These are phyloP conservation scores for Diarsia rubi DNA, from an alignment of 2,888 invertebrate species.

Conservation along the genomic window DNA sequence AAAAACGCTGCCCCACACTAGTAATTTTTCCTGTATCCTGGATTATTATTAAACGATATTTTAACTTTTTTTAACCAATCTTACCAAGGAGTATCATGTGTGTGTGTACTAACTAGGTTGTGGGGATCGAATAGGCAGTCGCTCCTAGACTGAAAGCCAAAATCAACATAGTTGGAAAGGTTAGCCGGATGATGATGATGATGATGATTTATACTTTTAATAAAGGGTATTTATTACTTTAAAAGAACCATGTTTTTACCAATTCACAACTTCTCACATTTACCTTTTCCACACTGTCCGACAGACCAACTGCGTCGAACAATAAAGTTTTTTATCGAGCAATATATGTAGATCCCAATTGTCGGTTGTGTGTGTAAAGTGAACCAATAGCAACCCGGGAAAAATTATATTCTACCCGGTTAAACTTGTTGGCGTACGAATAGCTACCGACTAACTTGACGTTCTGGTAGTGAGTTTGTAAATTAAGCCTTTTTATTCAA, in stretches of 20 bases:
- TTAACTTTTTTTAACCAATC: too few species aligned
- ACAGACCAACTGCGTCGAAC: conserved; percentile 46
- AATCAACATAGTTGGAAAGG: too few species aligned
- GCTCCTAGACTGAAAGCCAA: too few species aligned
- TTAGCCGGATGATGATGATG: too few species aligned
- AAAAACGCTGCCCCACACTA: too few species aligned
- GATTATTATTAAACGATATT: too few species aligned
- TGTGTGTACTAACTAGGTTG: too few species aligned
- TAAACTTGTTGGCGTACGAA: conserved; percentile 51
- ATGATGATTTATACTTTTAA: neutral
- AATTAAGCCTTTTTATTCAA: conserved; percentile 47
- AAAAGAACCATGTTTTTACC: conserved; percentile 18
- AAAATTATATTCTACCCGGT: conserved; percentile 55
- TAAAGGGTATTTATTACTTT: neutral
- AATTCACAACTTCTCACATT: conserved; percentile 30
- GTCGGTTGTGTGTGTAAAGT: conserved; percentile 47
- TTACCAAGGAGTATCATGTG: too few species aligned
- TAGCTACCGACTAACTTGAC: conserved; percentile 43
- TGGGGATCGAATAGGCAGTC: too few species aligned
- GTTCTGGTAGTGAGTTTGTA: conserved; percentile 49
- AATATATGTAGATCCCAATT: conserved; percentile 56
- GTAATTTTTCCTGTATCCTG: too few species aligned
- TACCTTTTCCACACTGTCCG: conserved; percentile 41
- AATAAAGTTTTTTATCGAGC: conserved; percentile 55
- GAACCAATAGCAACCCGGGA: conserved; percentile 39